Conservation (phyloP, 2,888 invertebrate species). For the Dicranocentrus wangi region DNA sequence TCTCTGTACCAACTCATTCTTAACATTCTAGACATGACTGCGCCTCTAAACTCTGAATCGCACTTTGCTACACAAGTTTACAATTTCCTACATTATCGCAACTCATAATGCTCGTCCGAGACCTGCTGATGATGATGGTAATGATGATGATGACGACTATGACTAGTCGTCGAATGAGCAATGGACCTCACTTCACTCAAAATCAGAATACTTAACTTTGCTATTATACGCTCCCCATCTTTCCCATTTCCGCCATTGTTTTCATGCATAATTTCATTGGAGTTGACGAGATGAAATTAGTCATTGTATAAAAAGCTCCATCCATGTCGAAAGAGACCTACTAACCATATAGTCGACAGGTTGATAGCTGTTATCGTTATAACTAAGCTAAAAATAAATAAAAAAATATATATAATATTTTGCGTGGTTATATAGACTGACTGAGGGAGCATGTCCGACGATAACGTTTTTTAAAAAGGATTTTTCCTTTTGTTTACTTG, state of each 20-base stretch:
- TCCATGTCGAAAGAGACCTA: too few species aligned
- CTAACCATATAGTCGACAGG: too few species aligned
- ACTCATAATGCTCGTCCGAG: not conserved
- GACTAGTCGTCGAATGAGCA: not conserved
- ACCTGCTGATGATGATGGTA: not conserved
- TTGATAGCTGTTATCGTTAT: too few species aligned
- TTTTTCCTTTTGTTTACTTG: not conserved
- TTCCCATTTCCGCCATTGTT: not conserved
- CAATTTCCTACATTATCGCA: not conserved
- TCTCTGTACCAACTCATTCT: too few species aligned
- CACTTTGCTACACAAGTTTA: too few species aligned
- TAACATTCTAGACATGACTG: too few species aligned
- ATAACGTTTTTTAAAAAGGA: not conserved
- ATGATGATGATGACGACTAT: not conserved
- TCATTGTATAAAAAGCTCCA: not conserved
- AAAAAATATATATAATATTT: too few species aligned
- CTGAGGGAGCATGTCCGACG: not conserved
- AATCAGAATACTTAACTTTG: too few species aligned
- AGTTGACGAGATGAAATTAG: slow-evolving; percentile 4
- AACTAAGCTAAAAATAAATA: too few species aligned
- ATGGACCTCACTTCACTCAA: not conserved
- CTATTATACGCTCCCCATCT: too few species aligned
- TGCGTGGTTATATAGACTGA: not conserved
- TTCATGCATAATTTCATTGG: slow-evolving; percentile 6
- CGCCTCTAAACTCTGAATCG: too few species aligned